phyloP scores from a whole-genome alignment of 1,140 invertebrate species.

The Zelostemma sp. region DNA sequence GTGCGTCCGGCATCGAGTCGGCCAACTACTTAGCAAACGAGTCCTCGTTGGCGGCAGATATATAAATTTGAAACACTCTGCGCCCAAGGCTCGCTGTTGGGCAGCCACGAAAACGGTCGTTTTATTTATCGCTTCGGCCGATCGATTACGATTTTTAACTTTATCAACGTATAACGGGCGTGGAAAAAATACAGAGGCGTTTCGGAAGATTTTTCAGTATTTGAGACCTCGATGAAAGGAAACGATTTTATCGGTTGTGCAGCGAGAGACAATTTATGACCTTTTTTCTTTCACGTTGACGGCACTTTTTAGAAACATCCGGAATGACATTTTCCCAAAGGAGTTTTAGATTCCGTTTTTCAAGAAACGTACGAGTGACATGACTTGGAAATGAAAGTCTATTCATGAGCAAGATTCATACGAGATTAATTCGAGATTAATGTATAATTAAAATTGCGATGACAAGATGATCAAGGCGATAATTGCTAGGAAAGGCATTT shows the following conservation, averaged over 20 bases:
- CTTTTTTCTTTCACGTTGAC: too few species aligned
- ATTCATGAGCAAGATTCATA: conserved; percentile 9
- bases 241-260: too few species aligned
- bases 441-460: conserved; percentile 32
- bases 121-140: conserved; percentile 38
- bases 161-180: too few species aligned
- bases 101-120: conserved; percentile 25
- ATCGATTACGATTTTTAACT: conserved; percentile 15
- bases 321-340: not conserved
- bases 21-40: conserved; percentile 40
- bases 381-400: too few species aligned
- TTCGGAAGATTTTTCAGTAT: too few species aligned
- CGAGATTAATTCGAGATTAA: conserved; percentile 25
- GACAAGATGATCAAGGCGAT: conserved; percentile 18
- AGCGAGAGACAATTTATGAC: too few species aligned
- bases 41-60: conserved; percentile 29
- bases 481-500: conserved; percentile 20
- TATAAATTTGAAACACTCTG: conserved; percentile 24
- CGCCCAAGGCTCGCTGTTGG: conserved; percentile 26
- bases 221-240: too few species aligned
- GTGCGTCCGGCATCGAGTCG: conserved; percentile 32
- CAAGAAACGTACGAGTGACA: not conserved
- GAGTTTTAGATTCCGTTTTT: not conserved
- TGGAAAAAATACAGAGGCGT: too few species aligned
- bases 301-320: too few species aligned